Base-by-base conservation (phyloP, 2,888 invertebrate genomes). In the Plagiodera versicolora region DNA sequence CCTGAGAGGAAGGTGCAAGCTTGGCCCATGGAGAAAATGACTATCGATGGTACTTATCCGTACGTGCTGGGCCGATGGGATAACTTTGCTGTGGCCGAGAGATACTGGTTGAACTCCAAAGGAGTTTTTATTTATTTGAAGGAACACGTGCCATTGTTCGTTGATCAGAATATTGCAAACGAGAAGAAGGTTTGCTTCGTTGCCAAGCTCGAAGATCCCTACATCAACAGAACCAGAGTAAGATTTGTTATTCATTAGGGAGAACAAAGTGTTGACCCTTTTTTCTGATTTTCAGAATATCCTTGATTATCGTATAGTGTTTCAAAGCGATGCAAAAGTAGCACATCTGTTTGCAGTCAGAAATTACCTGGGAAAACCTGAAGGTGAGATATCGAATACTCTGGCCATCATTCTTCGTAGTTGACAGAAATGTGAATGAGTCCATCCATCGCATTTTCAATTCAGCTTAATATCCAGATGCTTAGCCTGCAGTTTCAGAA, bases 41-140 rank as follows among this genome's bases (percentile, higher is more conserved):
- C 78, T 14, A 81, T 85, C 18, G 67, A 82, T 1, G 85, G 85
- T 70, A 46, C 28, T 11, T 57, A 61, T 20, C 83, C 87, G 0
- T 85, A 86, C 63, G 74, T 88, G 1, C 84, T 87, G 0, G 85
- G 84, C 62, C 83, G 84, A 70, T 78, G 77, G 0, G 82, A 83
- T 64, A 85, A 84, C 70, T 76, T 83, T 0, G 86, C 84, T 0
- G 81, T 87, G 1, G 79, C 84, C 2, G 89, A 89, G 70, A 83
- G 87, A 47, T 89, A 89, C 72, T 89, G 92, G 90, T 80, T 92
- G 11, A 89, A 86, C 68, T 89, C 91, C 0, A 82, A 80, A 14
- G 92, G 92, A 0, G 81, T 85, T 45, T 89, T 87, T 70, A 79
- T 91, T 50, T 84, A 83, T 70, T 85, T 91, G 0, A 82, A 87